A percentile compares a stretch with the other conserved stretches of the same genome.
phyloP scores from a whole-genome alignment of 2,888 invertebrate species.

The Neocrepidodera transversa region DNA sequence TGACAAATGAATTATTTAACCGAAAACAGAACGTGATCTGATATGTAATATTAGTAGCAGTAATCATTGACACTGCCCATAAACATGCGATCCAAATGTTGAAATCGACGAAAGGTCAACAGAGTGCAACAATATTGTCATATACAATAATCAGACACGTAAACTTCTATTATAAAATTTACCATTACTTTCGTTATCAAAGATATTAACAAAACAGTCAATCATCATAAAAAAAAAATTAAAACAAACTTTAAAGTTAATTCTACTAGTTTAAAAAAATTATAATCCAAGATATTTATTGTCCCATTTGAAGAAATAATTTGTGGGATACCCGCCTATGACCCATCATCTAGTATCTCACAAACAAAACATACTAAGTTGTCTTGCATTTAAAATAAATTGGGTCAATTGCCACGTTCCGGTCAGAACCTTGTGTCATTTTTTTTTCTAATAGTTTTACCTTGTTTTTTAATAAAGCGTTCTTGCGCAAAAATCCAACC shows the following conservation, averaged over 20 bases:
- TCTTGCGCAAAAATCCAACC: constrained; percentile 28
- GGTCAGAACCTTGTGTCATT: constrained; percentile 48
- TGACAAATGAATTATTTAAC: background rate
- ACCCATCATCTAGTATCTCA: constrained; percentile 18
- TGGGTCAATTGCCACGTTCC: constrained; percentile 51
- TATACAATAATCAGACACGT: background rate
- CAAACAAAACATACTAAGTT: constrained; percentile 18
- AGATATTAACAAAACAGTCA: no score
- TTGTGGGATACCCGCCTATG: background rate
- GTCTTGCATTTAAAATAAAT: constrained; percentile 40
- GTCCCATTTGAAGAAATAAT: no score
- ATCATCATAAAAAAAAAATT: no score
- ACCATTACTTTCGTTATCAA: no score
- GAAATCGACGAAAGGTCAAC: constrained; percentile 21
- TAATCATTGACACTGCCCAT: constrained; percentile 24
- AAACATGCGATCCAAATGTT: constrained; percentile 17
- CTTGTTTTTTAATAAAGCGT: constrained; percentile 27
- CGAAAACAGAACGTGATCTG: background rate
- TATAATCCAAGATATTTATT: no score
- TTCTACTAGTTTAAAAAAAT: no score
- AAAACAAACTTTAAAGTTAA: no score
- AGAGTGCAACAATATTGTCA: constrained; percentile 17
- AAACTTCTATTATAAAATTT: no score
- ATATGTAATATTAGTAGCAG: background rate
- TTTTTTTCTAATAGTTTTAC: constrained; percentile 35